Percentiles rank a stretch among this genome's conserved stretches.
These are phyloP conservation scores for Agrypnus murinus DNA, from an alignment of 2,888 invertebrate genomes.

Conservation along the genomic window DNA sequence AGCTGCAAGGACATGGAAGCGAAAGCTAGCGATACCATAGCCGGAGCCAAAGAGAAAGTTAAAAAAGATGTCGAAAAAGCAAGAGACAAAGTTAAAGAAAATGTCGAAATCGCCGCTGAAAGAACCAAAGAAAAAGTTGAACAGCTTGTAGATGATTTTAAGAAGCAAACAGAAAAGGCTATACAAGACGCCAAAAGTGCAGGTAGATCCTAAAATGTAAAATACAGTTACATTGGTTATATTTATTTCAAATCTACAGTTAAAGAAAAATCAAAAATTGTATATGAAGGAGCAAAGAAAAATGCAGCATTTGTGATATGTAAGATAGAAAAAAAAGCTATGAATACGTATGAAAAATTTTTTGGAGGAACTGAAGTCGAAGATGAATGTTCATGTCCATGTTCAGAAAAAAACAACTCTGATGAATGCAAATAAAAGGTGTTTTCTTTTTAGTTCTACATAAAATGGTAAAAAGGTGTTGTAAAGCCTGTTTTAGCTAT, in stretches of 20 bases:
- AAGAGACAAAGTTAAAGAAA: neutral
- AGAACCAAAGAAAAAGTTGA: slow-evolving; percentile 13
- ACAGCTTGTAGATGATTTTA: neutral
- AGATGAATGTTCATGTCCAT: too few species aligned
- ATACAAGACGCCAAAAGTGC: neutral
- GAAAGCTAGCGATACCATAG: neutral
- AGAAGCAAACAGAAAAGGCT: neutral
- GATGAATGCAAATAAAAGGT: too few species aligned
- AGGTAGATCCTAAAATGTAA: too few species aligned
- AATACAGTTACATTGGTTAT: too few species aligned
- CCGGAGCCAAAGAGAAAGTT: slow-evolving; percentile 4
- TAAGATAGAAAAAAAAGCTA: too few species aligned
- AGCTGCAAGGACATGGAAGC: neutral
- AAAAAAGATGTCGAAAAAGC: slow-evolving; percentile 5
- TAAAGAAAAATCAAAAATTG: slow-evolving; percentile 1
- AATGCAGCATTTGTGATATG: neutral
- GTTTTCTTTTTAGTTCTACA: too few species aligned
- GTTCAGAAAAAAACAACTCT: too few species aligned
- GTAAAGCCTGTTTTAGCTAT: too few species aligned
- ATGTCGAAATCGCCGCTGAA: neutral
- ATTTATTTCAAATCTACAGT: neutral
- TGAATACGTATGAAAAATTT: too few species aligned
- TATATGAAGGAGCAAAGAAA: neutral
- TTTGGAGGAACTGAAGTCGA: too few species aligned
- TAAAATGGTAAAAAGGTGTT: too few species aligned